Evolutionary conservation across 2,888 invertebrate species (phyloP), one percentile per base, ranked within the genome.

Genomic region (Euzetes globulus): DNA sequence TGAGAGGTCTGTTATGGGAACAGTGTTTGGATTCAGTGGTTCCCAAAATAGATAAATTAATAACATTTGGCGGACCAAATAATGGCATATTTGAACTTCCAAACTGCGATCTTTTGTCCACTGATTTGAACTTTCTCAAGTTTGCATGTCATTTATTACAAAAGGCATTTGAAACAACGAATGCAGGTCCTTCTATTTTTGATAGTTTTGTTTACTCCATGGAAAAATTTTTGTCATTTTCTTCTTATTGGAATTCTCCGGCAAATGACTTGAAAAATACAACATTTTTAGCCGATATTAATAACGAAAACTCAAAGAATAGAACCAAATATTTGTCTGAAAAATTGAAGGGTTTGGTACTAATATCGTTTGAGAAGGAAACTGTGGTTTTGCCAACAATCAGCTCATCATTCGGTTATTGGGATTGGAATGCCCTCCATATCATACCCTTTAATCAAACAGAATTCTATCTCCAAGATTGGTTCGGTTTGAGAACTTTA

Each of bases 231-330:
- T 22, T 68, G 6, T 68, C 68, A 19, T 45, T 45, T 22, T 37
- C 68, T 68, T 37, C 37, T 3, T 68, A 68, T 19, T 68, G 68
- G 68, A 68, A 68, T 41, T 68, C 68, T 15, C 68, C 68, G 11
- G 15, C 4, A 19, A 68, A 22, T 41, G 11, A 22, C 68, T 22
- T 68, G 2, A 11, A 17, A 41, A 15, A n/a, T 9, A 37, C 19
- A 4, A 68, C 68, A 19, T 68, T 37, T 37, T 22, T 68, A 33
- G 3, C 68, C 6, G 33, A 41, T 19, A 68, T 68, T 68, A 68
- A 68, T 45, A 68, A 68, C 41, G 68, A 68, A 13, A 29, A 41
- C 13, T 68, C 41, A 45, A 6, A 68, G 13, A 29, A 22, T 22
- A 27, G 19, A 68, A 37, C n/a, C 2, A 68, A 68, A 33, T 68